Evolutionary conservation across 1,140 invertebrate species (phyloP), one percentile per base, ranked within the genome.

Genomic region (Drusus annulatus): DNA sequence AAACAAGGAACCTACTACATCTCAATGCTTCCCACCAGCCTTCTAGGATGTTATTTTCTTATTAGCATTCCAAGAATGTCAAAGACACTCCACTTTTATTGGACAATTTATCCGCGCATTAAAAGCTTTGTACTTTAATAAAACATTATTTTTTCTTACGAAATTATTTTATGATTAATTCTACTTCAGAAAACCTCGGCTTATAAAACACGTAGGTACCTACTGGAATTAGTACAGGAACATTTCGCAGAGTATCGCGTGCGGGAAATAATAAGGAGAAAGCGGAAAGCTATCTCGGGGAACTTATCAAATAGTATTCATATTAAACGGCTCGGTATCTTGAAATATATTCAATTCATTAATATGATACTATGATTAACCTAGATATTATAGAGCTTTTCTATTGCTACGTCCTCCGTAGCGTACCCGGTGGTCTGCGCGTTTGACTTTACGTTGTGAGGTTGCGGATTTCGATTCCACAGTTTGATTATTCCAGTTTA

Each of bases 81-180:
- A 25, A 71, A 51, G 36, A 17, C 45, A 21, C 68, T 51, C 15
- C 17, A 10, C 15, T 52, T 71, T 71, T 54, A 69, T 69, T 69
- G 65, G 17, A 19, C 68, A 25, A 54, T 25, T 21, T 71, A 71
- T 71, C 50, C 68, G 13, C 68, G 19, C 50, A 6, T 71, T 36
- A 71, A 65, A 74, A 75, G 25, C 54, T 52, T 25, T 52, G 17
- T n/a, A 56, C 58, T 31, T 75, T 75, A 45, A 54, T 28, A 73
- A 51, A 19, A 56, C 58, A 56, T 60, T 75, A 45, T 71, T 71
- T 71, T n/a, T 58, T 31, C 36, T 75, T 58, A 75, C 56, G 16
- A 52, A 75, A 75, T 75, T 75, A 75, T 17, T 56, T 36, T 75
- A 36, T 71, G 68, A 71, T 71, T 51, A 71, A 52, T 71, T 71